These are phyloP conservation scores for Hormaphis cornu DNA, from an alignment of 1,140 invertebrate species.

Conservation along the genomic window DNA sequence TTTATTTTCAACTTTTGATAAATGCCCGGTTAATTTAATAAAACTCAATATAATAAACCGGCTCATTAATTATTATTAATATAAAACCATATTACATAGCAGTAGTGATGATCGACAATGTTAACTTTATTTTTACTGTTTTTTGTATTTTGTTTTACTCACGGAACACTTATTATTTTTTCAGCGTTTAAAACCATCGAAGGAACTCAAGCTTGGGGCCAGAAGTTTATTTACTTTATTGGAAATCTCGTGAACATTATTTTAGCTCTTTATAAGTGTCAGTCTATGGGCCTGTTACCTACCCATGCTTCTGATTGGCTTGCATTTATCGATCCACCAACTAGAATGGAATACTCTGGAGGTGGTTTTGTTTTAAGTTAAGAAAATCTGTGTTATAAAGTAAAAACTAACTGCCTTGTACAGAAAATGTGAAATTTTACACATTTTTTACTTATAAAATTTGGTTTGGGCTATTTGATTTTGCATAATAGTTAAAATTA, in stretches of 20 bases:
- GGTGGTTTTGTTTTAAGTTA: conserved; percentile 66
- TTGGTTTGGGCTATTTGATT: conserved; percentile 24
- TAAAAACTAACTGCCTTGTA: conserved; percentile 3
- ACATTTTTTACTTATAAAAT: conserved; percentile 34
- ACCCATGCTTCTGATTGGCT: conserved; percentile 98
- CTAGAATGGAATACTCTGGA: conserved; percentile 75
- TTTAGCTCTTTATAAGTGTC: conserved; percentile 95
- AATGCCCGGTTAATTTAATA: too few species aligned
- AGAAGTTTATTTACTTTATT: conserved; percentile 90
- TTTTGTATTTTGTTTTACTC: too few species aligned
- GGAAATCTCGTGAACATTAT: conserved; percentile 90
- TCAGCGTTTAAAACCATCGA: conserved; percentile 89
- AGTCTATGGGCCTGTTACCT: conserved; percentile 94
- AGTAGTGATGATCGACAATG: too few species aligned
- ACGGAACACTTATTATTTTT: too few species aligned
- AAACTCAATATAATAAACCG: too few species aligned
- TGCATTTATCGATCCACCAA: conserved; percentile 89
- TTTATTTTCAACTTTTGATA: too few species aligned
- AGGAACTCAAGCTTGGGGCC: conserved; percentile 77
- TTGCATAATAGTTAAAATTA: not conserved
- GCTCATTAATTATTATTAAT: too few species aligned
- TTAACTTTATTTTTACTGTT: too few species aligned
- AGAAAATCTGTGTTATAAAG: conserved; percentile 35
- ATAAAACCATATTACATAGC: too few species aligned
- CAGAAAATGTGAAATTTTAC: conserved; percentile 33